phyloP scores from a whole-genome alignment of 92 coral and sea anemone genomes.

The Porites divaricata region DNA sequence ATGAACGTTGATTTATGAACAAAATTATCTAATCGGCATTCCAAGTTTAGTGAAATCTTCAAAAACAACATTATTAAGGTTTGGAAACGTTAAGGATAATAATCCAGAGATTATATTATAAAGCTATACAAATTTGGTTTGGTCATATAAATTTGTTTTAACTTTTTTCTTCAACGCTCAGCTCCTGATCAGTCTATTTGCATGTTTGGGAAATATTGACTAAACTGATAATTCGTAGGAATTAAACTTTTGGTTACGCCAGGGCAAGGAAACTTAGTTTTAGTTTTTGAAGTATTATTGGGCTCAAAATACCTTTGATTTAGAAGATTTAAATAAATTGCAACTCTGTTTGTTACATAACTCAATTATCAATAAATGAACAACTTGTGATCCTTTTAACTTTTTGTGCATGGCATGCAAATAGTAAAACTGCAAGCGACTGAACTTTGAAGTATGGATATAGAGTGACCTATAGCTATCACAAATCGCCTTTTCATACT shows the following conservation, averaged over 20 bases:
- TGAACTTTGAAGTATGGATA: not conserved
- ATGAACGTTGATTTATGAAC: slow-evolving; percentile 10
- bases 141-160: not conserved
- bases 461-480: slow-evolving; percentile 10
- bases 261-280: too few species aligned
- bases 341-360: not conserved
- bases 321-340: not conserved
- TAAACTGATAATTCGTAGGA: not conserved
- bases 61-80: slow-evolving; percentile 30
- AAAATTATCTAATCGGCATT: slow-evolving; percentile 12
- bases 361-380: not conserved
- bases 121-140: slow-evolving; percentile 5
- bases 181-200: too few species aligned
- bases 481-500: slow-evolving; percentile 41
- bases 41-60: slow-evolving; percentile 31
- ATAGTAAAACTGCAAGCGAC: not conserved
- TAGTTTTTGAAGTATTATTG: not conserved
- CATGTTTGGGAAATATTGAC: slow-evolving; percentile 1
- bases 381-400: not conserved
- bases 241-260: not conserved
- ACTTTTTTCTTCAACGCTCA: not conserved
- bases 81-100: slow-evolving; percentile 10
- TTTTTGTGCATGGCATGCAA: slow-evolving; percentile 23
- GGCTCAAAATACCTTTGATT: not conserved
- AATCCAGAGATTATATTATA: not conserved